phyloP scores from a whole-genome alignment of 2,113 vertebrate genomes.

The Ictidomys tridecemlineatus region DNA sequence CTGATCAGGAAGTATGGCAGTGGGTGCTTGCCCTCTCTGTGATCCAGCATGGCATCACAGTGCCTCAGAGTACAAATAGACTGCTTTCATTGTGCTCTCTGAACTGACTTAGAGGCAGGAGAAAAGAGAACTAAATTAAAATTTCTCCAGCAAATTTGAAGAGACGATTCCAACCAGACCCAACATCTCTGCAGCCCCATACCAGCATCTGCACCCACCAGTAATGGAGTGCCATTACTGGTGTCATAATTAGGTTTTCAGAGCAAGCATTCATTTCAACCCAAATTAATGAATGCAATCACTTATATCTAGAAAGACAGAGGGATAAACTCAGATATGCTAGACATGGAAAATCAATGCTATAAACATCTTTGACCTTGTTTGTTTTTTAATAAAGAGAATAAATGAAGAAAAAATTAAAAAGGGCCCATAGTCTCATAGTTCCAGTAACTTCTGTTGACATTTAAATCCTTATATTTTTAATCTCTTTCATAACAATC shows the following conservation, averaged over 20 bases:
- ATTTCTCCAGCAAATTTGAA: background rate
- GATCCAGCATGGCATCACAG: background rate
- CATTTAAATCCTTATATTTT: constrained; percentile 32
- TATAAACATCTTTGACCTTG: background rate
- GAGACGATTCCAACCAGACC: background rate
- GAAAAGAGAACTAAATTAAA: background rate
- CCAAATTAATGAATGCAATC: background rate
- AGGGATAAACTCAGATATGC: background rate
- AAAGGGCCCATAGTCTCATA: background rate
- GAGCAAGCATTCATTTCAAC: constrained; percentile 19
- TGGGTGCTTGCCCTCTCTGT: background rate
- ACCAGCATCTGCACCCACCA: background rate
- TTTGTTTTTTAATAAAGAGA: constrained; percentile 51
- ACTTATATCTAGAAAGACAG: background rate
- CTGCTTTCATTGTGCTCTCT: background rate
- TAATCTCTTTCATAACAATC: constrained; percentile 12
- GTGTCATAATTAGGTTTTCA: background rate
- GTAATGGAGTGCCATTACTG: background rate
- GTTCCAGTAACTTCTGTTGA: background rate
- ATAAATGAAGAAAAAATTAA: background rate
- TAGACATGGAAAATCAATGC: background rate
- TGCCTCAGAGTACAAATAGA: constrained; percentile 2
- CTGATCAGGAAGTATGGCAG: background rate
- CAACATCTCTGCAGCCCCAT: background rate
- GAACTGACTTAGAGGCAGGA: background rate